A percentile compares a stretch with the other conserved stretches of the same genome.
These are phyloP conservation scores for Erythrocercus mccallii DNA, from an alignment of 2,113 vertebrate species.

Conservation along the genomic window DNA sequence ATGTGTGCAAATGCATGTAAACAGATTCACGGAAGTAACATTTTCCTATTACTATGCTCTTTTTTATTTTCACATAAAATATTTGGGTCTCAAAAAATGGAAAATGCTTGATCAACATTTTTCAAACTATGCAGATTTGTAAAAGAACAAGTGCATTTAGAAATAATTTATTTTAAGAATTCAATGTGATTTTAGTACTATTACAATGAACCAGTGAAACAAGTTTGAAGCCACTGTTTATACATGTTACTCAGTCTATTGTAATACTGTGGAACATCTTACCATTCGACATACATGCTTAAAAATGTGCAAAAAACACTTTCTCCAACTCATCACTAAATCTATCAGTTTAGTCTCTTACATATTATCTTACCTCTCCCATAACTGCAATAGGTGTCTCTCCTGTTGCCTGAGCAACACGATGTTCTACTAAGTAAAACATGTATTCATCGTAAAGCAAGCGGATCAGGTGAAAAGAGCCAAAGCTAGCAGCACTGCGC, in stretches of 20 bases:
- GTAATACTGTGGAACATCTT: neutral
- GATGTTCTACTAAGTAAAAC: conserved; percentile 85
- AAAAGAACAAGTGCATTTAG: neutral
- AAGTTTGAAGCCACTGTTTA: neutral
- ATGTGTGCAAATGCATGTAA: neutral
- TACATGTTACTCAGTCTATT: neutral
- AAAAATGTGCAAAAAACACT: neutral
- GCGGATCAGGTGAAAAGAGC: conserved; percentile 85
- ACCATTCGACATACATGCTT: neutral
- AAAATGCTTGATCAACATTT: neutral
- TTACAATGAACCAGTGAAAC: neutral
- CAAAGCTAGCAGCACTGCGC: conserved; percentile 85
- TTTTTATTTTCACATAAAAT: neutral
- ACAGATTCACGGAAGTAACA: neutral
- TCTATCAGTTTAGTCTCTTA: neutral
- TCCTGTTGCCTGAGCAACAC: conserved; percentile 83
- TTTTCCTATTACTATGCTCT: neutral
- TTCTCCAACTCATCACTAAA: neutral
- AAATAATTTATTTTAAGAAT: neutral
- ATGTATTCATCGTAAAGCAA: conserved; percentile 84
- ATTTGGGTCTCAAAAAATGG: neutral
- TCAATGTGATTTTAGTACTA: neutral
- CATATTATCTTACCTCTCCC: conserved; percentile 78
- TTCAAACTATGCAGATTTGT: neutral
- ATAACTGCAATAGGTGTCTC: conserved; percentile 85